Conservation (phyloP, 2,888 invertebrate species). For the Drosophila emarginata region DNA sequence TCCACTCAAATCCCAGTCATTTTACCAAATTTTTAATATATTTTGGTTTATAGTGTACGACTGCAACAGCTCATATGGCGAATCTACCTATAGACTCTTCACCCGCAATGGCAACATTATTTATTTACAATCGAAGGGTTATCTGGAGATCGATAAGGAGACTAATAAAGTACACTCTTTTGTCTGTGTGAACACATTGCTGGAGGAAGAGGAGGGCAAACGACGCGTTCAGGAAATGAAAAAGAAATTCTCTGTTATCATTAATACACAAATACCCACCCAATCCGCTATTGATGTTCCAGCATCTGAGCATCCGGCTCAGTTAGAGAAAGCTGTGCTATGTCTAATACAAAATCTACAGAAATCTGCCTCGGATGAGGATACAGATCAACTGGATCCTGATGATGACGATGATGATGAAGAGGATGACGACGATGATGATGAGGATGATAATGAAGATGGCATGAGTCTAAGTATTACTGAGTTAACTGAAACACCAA, state of each 20-base stretch:
- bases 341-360: slow-evolving; percentile 85
- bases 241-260: slow-evolving; percentile 88
- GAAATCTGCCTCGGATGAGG: slow-evolving; percentile 64
- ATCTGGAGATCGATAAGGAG: slow-evolving; percentile 90
- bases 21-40: too few species aligned
- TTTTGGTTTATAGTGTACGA: slow-evolving; percentile 88
- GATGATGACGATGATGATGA: slow-evolving; percentile 36
- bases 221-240: slow-evolving; percentile 91
- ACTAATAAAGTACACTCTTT: slow-evolving; percentile 92
- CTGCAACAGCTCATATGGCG: slow-evolving; percentile 90
- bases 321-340: slow-evolving; percentile 88
- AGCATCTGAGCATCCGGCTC: slow-evolving; percentile 88
- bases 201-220: slow-evolving; percentile 89
- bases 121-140: slow-evolving; percentile 92
- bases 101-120: slow-evolving; percentile 93
- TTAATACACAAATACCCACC: slow-evolving; percentile 83
- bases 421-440: slow-evolving; percentile 38
- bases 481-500: slow-evolving; percentile 29
- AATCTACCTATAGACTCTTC: slow-evolving; percentile 92
- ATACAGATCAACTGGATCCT: slow-evolving; percentile 39
- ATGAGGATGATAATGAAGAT: slow-evolving; percentile 33
- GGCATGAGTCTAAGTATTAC: slow-evolving; percentile 30
- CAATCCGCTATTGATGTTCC: slow-evolving; percentile 81
- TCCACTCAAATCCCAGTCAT: background rate
- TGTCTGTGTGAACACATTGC: slow-evolving; percentile 92